Conservation (phyloP, 1,140 invertebrate genomes). For the Caerostris extrusa region DNA sequence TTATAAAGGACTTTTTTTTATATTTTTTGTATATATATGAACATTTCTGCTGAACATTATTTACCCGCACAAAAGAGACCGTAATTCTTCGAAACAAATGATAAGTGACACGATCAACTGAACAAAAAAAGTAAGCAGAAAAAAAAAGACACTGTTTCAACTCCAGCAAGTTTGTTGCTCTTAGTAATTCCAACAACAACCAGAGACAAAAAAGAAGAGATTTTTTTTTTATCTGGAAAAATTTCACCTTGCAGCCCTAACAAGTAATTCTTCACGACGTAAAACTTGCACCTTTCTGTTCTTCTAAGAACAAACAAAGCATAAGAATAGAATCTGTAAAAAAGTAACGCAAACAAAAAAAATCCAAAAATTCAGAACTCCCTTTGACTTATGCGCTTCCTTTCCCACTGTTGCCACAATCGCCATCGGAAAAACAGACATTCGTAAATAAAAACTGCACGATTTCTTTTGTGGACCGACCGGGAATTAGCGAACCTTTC, state of each 20-base stretch:
- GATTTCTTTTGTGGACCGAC: neutral
- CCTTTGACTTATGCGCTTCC: neutral
- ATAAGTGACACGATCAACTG: too few relatives aligned
- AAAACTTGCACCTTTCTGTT: neutral
- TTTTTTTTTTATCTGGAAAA: neutral
- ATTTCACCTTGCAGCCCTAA: neutral
- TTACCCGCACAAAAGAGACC: too few relatives aligned
- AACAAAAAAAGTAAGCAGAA: neutral
- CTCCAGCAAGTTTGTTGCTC: neutral
- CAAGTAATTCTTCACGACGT: neutral
- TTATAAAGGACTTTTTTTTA: too few relatives aligned
- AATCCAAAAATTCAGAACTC: neutral
- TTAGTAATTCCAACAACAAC: neutral
- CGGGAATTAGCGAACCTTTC: neutral
- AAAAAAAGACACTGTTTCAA: neutral
- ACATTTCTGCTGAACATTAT: too few relatives aligned
- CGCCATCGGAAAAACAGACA: neutral
- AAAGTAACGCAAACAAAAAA: neutral
- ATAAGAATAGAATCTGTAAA: neutral
- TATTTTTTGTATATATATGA: too few relatives aligned
- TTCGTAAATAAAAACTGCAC: neutral
- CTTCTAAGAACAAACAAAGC: neutral
- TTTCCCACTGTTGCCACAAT: neutral
- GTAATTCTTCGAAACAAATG: too few relatives aligned
- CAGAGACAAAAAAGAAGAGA: neutral